Evolutionary conservation across 2,113 vertebrate genomes (phyloP).

Genomic region (Mellivora capensis): DNA sequence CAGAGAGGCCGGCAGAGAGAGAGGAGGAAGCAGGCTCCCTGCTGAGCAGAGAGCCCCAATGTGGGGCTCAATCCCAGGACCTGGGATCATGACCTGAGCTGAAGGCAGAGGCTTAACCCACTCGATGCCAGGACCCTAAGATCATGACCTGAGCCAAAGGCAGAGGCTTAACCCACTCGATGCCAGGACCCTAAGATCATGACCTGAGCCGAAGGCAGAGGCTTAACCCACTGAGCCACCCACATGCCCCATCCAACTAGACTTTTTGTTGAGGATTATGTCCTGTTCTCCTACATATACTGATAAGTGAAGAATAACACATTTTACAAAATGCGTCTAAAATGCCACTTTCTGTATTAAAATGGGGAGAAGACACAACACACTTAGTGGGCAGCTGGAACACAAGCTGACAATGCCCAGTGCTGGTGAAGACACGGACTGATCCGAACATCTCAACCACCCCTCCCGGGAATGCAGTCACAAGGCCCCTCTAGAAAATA

Average conservation of each 20-base stretch:
- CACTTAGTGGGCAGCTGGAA: neutral
- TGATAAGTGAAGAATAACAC: neutral
- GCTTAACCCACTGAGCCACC: too few species aligned
- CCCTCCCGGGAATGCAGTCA: fast-evolving
- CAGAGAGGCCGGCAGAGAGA: too few species aligned
- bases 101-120: too few species aligned
- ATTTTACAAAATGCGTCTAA: neutral
- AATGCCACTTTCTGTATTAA: neutral
- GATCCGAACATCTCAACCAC: neutral
- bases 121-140: too few species aligned
- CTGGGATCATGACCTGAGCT: too few species aligned
- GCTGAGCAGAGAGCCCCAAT: too few species aligned
- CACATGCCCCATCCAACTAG: neutral
- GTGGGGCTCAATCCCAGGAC: too few species aligned
- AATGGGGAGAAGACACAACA: neutral
- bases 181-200: too few species aligned
- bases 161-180: too few species aligned
- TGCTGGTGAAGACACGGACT: neutral
- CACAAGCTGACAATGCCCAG: neutral
- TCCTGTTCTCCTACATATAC: neutral
- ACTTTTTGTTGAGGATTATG: neutral
- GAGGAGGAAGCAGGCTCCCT: too few species aligned
- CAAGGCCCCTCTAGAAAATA: neutral
- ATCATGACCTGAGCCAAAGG: too few species aligned
- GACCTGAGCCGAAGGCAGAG: too few species aligned